A percentile compares a stretch with the other conserved stretches of the same genome.
phyloP scores from a whole-genome alignment of 2,888 invertebrate species.

The Leptogaster cylindrica region DNA sequence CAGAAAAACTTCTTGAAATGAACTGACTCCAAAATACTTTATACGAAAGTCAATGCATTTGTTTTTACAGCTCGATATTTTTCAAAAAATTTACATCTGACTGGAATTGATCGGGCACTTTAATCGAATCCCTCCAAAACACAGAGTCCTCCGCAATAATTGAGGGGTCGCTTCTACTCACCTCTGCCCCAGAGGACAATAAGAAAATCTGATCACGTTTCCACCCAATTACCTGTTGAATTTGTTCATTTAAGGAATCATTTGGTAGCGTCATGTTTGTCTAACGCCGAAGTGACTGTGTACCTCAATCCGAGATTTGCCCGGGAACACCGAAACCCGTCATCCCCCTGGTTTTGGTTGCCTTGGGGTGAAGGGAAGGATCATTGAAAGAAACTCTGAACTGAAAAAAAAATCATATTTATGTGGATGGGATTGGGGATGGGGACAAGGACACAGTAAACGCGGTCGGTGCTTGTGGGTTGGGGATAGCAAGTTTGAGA shows the following conservation, averaged over 20 bases:
- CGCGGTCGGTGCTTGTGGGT: slow-evolving; percentile 4
- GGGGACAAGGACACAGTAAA: slow-evolving; percentile 24
- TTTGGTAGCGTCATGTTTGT: slow-evolving; percentile 43
- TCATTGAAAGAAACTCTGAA: background rate
- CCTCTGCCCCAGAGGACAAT: slow-evolving; percentile 48
- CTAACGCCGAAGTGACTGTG: slow-evolving; percentile 32
- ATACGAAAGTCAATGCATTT: too few species aligned
- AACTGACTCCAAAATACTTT: too few species aligned
- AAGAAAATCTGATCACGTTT: slow-evolving; percentile 60
- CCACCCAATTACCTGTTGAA: slow-evolving; percentile 60
- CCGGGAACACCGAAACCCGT: slow-evolving; percentile 22
- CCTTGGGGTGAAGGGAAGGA: background rate
- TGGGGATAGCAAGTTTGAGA: slow-evolving; percentile 10
- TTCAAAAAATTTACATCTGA: too few species aligned
- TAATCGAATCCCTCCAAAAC: background rate
- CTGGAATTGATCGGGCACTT: too few species aligned
- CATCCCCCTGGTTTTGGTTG: too few species aligned
- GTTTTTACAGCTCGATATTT: too few species aligned
- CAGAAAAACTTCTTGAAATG: too few species aligned
- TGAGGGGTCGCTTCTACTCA: too few species aligned
- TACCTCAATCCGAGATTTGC: slow-evolving; percentile 38
- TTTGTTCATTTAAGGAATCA: slow-evolving; percentile 50
- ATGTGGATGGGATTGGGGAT: too few species aligned
- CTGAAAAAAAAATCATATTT: slow-evolving; percentile 42
- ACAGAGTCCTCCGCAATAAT: too few species aligned